These are phyloP conservation scores for Marasmarcha lunaedactyla DNA, from an alignment of 2,888 invertebrate species.

Conservation along the genomic window DNA sequence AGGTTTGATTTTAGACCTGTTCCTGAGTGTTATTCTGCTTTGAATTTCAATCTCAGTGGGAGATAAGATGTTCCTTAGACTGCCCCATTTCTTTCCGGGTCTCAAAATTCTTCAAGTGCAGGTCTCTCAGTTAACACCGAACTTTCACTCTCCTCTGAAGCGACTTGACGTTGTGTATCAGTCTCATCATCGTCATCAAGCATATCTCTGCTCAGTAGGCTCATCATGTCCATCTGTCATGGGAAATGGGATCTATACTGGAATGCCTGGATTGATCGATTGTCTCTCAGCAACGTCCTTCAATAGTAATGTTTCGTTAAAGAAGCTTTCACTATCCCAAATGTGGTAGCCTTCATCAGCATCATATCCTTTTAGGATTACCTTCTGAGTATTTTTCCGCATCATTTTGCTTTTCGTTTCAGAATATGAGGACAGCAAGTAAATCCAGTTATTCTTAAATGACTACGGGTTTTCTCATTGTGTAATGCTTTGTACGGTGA, in stretches of 20 bases:
- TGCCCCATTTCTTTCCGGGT: conserved; percentile 17
- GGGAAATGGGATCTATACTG: conserved; percentile 1
- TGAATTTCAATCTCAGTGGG: conserved; percentile 15
- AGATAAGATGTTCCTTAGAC: conserved; percentile 17
- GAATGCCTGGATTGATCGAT: conserved; percentile 3
- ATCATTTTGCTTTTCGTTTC: conserved; percentile 12
- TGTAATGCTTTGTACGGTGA: conserved; percentile 23
- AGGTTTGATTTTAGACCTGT: conserved; percentile 14
- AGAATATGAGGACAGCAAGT: conserved; percentile 10
- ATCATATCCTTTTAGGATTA: conserved; percentile 11
- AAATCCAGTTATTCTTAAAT: conserved; percentile 7
- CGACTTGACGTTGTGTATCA: background rate
- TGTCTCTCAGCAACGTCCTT: background rate
- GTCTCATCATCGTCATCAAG: conserved; percentile 9
- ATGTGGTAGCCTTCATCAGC: conserved; percentile 10
- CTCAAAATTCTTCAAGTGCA: no score
- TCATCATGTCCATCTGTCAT: background rate
- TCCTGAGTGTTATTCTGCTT: no score
- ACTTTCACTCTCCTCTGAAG: conserved; percentile 12
- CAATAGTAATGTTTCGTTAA: no score
- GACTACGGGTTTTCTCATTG: conserved; percentile 9
- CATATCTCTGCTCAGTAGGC: no score
- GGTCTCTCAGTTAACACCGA: conserved; percentile 21
- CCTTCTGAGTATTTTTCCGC: conserved; percentile 7
- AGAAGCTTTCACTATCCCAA: no score